A percentile compares a stretch with the other conserved stretches of the same genome.
Conservation (phyloP, 2,797 vertebrate genomes). For the Percopsis omiscomaycus region DNA sequence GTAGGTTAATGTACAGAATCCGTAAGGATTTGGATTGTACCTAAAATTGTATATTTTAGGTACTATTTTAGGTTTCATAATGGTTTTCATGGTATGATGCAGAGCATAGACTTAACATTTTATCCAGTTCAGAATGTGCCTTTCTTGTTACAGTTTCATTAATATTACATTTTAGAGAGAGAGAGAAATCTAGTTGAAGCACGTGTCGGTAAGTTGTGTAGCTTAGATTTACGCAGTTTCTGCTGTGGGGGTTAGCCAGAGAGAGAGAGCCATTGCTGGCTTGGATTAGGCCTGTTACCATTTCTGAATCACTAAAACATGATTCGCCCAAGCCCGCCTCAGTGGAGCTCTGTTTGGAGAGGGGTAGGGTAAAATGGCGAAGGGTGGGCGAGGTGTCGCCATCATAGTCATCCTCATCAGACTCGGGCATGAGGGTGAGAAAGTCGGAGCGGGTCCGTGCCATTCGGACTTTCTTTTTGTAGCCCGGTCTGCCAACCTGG, state of each 20-base stretch:
- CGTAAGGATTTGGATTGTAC: not conserved
- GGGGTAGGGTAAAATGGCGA: conserved; percentile 81
- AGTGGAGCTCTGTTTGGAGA: conserved; percentile 77
- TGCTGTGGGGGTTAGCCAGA: conserved; percentile 80
- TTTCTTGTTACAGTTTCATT: conserved; percentile 24
- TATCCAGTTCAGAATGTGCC: conserved; percentile 25
- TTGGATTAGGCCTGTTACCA: conserved; percentile 85
- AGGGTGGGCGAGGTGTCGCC: conserved; percentile 82
- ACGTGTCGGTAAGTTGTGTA: conserved; percentile 63
- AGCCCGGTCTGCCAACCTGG: conserved; percentile 89
- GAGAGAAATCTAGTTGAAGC: conserved; percentile 49
- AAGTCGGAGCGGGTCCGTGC: conserved; percentile 98
- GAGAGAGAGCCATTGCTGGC: conserved; percentile 50
- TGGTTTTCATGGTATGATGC: not conserved
- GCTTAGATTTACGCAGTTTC: conserved; percentile 38
- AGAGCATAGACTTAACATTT: not conserved
- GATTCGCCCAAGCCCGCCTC: conserved; percentile 82
- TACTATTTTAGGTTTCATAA: no score
- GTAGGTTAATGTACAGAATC: no score
- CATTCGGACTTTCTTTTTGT: conserved; percentile 99
- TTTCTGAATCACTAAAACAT: conserved; percentile 99
- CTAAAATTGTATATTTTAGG: not conserved
- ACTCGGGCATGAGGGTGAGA: conserved; percentile 95
- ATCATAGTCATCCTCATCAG: conserved; percentile 91
- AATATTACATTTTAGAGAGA: conserved; percentile 5